Base-by-base conservation (phyloP, 2,113 vertebrate genomes). In the Anarhynchus alexandrinus region DNA sequence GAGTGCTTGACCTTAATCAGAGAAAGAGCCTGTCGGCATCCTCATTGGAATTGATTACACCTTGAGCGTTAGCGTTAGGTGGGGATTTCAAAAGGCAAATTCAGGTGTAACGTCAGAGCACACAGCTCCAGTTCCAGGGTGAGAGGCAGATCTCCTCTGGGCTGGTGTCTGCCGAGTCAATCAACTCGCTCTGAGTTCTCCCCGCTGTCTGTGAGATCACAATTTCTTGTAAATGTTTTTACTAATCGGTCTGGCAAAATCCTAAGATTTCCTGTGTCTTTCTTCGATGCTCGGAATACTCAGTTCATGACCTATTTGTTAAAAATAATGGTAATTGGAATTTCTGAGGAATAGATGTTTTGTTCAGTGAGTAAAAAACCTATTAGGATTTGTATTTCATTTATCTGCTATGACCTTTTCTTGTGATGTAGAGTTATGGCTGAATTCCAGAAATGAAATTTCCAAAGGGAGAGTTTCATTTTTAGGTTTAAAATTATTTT, bases 141-240 rank as follows among this genome's bases (percentile, higher is more conserved):
- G 20, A 90, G 81, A 64, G 51, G 23, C 70, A 62, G 15, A 38
- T 70, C 67, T 82, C 55, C 23, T 71, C 73, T 5, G 15, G 49
- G 23, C 54, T 65, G 22, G 40, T 79, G 52, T 64, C 74, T 65
- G 12, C 21, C 6, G 52, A 67, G 45, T 52, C 87, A 62, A 40
- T 91, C 32, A 69, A 49, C 36, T 83, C 86, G 62, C 61, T 92
- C 70, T 89, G 65, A 87, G 45, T 49, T 85, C 70, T 97, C 73
- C 58, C 83, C 79, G 76, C 54, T 94, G 61, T 26, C 78, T 54
- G 22, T 88, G 88, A 93, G 92, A 90, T 92, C 92, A 93, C 58
- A 55, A 2, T 86, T 97, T 96, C 94, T 96, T 93, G 93, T 94
- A 96, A 95, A 93, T 91, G 81, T 87, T 95, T 94, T 92, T 58